phyloP scores from a whole-genome alignment of 2,888 invertebrate species.

The Eutolmus rufibarbis region DNA sequence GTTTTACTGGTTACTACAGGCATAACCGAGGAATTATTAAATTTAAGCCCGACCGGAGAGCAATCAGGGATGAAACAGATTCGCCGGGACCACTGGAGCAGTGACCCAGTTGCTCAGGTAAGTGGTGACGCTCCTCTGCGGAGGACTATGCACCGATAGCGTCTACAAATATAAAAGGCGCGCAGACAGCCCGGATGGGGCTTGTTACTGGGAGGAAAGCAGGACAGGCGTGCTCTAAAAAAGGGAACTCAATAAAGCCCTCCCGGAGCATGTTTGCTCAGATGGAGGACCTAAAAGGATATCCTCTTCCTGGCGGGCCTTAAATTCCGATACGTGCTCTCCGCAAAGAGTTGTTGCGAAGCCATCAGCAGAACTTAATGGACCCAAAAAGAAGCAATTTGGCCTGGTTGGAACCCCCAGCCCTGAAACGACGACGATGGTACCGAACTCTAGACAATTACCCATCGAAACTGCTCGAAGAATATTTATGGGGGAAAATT shows the following conservation, averaged over 20 bases:
- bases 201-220: not conserved
- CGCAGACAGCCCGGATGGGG: not conserved
- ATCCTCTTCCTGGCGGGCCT: not conserved
- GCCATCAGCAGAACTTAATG: conserved; percentile 27
- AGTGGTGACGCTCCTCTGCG: not conserved
- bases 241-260: not conserved
- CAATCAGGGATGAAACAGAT: not conserved
- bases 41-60: not conserved
- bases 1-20: not conserved
- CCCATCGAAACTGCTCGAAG: conserved; percentile 1
- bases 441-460: conserved; percentile 11
- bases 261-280: conserved; percentile 2
- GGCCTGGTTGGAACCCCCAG: not conserved
- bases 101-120: not conserved
- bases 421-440: not conserved
- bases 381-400: conserved; percentile 28
- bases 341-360: not conserved
- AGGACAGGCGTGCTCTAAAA: not conserved
- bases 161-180: not conserved
- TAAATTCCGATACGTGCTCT: not conserved
- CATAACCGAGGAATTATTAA: conserved; percentile 4
- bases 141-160: not conserved
- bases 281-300: conserved; percentile 1
- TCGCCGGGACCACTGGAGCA: not conserved
- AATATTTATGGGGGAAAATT: conserved; percentile 33